Conservation (phyloP, 2,888 invertebrate genomes). For the Thelaira solivaga region DNA sequence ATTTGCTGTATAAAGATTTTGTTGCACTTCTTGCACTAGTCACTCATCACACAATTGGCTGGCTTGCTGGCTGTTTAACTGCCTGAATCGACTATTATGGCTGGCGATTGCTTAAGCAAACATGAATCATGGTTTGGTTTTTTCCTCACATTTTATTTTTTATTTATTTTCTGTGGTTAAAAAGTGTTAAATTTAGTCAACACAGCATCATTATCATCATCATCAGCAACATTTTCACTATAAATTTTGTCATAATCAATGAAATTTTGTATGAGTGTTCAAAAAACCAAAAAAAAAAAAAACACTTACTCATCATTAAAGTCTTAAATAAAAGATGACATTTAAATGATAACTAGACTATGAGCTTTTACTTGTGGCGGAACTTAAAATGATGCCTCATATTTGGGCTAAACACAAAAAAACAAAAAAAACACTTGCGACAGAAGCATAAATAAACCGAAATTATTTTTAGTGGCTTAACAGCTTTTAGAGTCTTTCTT, state of each 20-base stretch:
- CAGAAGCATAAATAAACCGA: neutral
- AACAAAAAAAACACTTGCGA: neutral
- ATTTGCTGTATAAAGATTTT: conserved; percentile 1
- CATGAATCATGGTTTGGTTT: conserved; percentile 50
- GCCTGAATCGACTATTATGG: too few species aligned
- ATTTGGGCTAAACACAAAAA: too few species aligned
- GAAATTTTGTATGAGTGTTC: neutral
- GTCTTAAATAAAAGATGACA: conserved; percentile 32
- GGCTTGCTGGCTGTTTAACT: too few species aligned
- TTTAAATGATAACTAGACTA: conserved; percentile 41
- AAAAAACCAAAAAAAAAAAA: neutral
- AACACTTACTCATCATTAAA: conserved; percentile 48
- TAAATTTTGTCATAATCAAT: conserved; percentile 53
- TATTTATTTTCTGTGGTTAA: conserved; percentile 35
- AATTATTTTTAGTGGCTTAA: neutral
- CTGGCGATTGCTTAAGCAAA: conserved; percentile 25
- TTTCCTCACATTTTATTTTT: neutral
- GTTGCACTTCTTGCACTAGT: conserved; percentile 9
- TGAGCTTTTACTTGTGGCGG: conserved; percentile 18
- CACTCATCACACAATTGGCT: conserved; percentile 14
- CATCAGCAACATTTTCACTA: conserved; percentile 30
- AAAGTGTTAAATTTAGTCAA: conserved; percentile 32
- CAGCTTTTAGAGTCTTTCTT: neutral
- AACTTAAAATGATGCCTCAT: conserved; percentile 17
- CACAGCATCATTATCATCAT: conserved; percentile 28